phyloP scores from a whole-genome alignment of 2,797 vertebrate genomes.

The Okamejei kenojei region DNA sequence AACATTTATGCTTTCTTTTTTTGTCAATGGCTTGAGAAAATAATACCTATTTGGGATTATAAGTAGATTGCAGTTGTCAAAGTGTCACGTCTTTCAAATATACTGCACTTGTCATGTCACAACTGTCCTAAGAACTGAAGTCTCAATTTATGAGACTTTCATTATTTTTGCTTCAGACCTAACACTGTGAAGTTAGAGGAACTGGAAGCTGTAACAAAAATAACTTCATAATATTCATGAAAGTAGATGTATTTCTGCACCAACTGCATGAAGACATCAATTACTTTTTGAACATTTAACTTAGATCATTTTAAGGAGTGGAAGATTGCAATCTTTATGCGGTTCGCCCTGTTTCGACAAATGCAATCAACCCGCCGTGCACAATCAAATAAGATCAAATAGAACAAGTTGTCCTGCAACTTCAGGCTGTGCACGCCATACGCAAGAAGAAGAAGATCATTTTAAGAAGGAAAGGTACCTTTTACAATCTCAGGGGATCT shows the following conservation, averaged over 20 bases:
- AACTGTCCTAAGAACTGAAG: background rate
- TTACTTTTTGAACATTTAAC: background rate
- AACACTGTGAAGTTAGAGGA: background rate
- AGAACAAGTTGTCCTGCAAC: too few species aligned
- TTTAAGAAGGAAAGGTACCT: background rate
- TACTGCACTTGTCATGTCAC: background rate
- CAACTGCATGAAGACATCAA: background rate
- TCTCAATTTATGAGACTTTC: background rate
- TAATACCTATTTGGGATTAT: conserved; percentile 9
- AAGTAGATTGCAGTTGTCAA: background rate
- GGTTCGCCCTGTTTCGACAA: too few species aligned
- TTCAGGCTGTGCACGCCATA: too few species aligned
- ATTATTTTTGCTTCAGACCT: background rate
- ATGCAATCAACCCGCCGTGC: too few species aligned
- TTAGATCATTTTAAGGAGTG: background rate
- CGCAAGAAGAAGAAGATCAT: too few species aligned
- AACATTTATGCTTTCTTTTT: background rate
- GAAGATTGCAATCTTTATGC: too few species aligned
- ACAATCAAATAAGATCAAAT: too few species aligned
- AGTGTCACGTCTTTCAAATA: background rate
- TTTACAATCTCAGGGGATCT: background rate
- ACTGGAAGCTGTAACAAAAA: background rate
- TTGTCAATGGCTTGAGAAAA: conserved; percentile 19
- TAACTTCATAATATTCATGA: background rate
- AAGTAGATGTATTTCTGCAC: background rate